A percentile compares a stretch with the other conserved stretches of the same genome.
These are phyloP conservation scores for Callinectes sapidus DNA, from an alignment of 2,888 invertebrate genomes.

Conservation along the genomic window DNA sequence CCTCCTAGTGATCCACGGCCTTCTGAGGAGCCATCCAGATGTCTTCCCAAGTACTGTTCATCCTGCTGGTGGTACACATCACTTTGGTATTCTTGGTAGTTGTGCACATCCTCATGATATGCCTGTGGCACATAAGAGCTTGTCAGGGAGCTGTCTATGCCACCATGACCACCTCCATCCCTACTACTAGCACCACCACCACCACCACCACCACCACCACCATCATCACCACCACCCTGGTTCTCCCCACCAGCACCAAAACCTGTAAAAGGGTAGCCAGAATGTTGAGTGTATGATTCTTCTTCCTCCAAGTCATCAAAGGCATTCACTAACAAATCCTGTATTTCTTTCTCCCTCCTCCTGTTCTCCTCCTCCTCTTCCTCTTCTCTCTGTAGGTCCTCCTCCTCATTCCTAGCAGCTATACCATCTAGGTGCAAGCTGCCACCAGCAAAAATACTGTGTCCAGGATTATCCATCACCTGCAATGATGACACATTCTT, in stretches of 20 bases:
- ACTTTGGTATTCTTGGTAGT: not conserved
- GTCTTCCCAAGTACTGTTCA: not conserved
- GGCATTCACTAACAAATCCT: conserved; percentile 61
- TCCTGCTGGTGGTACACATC: conserved; percentile 5
- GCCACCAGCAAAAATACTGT: conserved; percentile 55
- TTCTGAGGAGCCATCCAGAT: not conserved
- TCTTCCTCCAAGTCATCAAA: conserved; percentile 71
- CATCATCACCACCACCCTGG: not conserved
- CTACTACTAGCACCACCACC: not conserved
- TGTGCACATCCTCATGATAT: not conserved
- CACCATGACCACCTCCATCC: not conserved
- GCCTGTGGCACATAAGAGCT: not conserved
- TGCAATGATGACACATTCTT: not conserved
- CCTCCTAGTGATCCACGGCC: not conserved
- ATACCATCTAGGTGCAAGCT: conserved; percentile 57
- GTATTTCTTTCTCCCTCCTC: conserved; percentile 60
- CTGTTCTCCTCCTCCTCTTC: conserved; percentile 57
- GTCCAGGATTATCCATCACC: conserved; percentile 61
- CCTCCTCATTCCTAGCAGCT: not conserved
- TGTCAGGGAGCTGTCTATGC: not conserved
- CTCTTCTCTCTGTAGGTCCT: conserved; percentile 32
- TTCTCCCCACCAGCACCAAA: not conserved
- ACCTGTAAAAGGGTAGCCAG: conserved; percentile 34
- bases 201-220: not conserved
- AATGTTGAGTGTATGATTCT: conserved; percentile 47